Conservation (phyloP, 37 sponge, comb jelly and placozoan species). For the Amphimedon queenslandica region DNA sequence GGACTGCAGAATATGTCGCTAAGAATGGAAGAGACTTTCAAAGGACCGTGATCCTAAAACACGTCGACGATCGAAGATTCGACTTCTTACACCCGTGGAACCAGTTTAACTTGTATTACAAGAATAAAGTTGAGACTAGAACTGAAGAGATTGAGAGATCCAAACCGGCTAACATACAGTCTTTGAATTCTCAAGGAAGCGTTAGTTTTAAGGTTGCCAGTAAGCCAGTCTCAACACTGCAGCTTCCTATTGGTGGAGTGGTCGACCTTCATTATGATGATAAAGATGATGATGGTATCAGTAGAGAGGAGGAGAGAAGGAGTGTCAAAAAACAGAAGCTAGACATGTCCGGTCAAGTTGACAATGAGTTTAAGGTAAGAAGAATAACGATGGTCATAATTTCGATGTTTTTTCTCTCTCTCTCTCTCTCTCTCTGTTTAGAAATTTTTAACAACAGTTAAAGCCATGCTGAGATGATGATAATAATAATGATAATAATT, state of each 20-base stretch:
- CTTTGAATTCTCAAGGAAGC: constrained; percentile 46
- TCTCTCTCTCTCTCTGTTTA: background rate
- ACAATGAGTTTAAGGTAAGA: background rate
- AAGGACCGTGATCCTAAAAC: constrained; percentile 56
- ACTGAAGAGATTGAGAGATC: background rate
- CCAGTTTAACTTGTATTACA: constrained; percentile 70
- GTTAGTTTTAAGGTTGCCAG: constrained; percentile 58
- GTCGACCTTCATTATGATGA: constrained; percentile 17
- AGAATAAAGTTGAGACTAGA: constrained; percentile 21
- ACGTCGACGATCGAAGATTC: constrained; percentile 67
- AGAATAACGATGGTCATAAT: too few relatives aligned
- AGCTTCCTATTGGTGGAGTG: background rate
- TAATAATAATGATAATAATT: background rate
- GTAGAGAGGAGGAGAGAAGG: background rate
- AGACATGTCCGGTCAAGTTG: background rate
- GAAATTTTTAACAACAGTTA: background rate
- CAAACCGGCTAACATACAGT: constrained; percentile 24
- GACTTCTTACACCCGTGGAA: constrained; percentile 78
- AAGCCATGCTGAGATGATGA: background rate
- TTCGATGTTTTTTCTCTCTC: too few relatives aligned
- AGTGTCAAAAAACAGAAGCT: background rate
- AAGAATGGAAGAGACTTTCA: constrained; percentile 76
- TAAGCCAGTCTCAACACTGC: constrained; percentile 12
- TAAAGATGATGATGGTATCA: constrained; percentile 15
- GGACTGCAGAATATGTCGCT: constrained; percentile 88